Evolutionary conservation across 2,888 invertebrate species (phyloP), one percentile per base, ranked within the genome.

Genomic region (Drosophila ochracea): DNA sequence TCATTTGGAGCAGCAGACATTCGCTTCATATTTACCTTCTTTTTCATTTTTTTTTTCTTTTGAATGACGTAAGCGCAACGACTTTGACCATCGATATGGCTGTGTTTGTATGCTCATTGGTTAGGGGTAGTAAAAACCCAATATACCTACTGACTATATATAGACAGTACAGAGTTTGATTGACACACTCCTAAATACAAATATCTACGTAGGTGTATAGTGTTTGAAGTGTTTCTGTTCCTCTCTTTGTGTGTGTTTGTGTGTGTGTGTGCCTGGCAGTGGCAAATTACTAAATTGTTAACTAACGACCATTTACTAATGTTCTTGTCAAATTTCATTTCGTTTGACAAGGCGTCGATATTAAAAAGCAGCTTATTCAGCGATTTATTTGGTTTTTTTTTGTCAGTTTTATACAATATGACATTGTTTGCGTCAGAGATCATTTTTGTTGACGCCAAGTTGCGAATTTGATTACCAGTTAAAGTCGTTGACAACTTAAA

Each of bases 61-160:
- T 49, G 61, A 52, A 53, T 81, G 73, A 82, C 77, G 80, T 78
- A 78, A 78, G 71, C 80, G 59, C 33, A 65, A 50, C 65, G 59
- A 57, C 65, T 73, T 59, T 71, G 76, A 60, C 77, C 72, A 71
- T 57, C 50, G 62, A 80, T 76, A 68, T 60, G 71, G 10, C 59
- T 60, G 58, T 68, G 65, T 63, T 64, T 72, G 47, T 71, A 54
- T 53, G 43, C 39, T 30, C 65, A 37, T 35, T 39, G 61, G 57
- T 53, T 73, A 62, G 68, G 74, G 78, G 78, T 70, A 59, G 63
- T 58, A 59, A 31, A 30, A 68, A 28, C 69, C 43, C 50, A 50
- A 35, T 41, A 37, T 39, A 25, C 25, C 35, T n/a, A 41, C 11
- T 28, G 33, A 28, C 25, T 30, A 35, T 43, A 43, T 65, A 66